phyloP scores from a whole-genome alignment of 2,113 vertebrate species.

The Xenotilapia leptura region DNA sequence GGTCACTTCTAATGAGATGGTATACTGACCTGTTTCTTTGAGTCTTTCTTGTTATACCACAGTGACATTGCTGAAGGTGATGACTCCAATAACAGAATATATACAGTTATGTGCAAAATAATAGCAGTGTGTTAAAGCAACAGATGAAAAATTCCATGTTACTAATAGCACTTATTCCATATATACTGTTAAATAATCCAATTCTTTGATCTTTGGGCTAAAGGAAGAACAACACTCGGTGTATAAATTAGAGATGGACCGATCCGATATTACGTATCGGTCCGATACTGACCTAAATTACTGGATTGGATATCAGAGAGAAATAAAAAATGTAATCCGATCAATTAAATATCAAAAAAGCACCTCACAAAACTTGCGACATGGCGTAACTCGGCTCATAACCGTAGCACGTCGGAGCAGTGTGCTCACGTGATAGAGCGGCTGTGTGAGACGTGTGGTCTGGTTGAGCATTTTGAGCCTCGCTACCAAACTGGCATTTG shows the following conservation, averaged over 20 bases:
- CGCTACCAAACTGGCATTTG: rapidly evolving
- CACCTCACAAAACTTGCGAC: too few species aligned
- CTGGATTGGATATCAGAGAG: too few species aligned
- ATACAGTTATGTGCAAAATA: background rate
- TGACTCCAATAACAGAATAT: background rate
- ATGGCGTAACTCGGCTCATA: too few species aligned
- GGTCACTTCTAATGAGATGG: conserved; percentile 4
- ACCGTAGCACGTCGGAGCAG: too few species aligned
- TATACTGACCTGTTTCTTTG: background rate
- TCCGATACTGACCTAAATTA: too few species aligned
- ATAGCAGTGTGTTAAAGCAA: background rate
- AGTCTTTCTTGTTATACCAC: background rate
- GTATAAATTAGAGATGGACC: background rate
- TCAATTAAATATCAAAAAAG: too few species aligned
- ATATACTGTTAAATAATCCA: background rate
- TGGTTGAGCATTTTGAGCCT: too few species aligned
- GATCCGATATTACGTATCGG: too few species aligned
- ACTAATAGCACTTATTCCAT: background rate
- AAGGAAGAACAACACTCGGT: background rate
- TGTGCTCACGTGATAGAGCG: rapidly evolving
- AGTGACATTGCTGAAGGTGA: background rate
- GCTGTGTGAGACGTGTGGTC: too few species aligned
- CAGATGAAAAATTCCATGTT: background rate
- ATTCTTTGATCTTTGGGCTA: background rate
- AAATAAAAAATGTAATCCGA: too few species aligned